Percentiles rank a stretch among this genome's conserved stretches.
These are phyloP conservation scores for Sicus ferrugineus DNA, from an alignment of 2,888 invertebrate species.

Conservation along the genomic window DNA sequence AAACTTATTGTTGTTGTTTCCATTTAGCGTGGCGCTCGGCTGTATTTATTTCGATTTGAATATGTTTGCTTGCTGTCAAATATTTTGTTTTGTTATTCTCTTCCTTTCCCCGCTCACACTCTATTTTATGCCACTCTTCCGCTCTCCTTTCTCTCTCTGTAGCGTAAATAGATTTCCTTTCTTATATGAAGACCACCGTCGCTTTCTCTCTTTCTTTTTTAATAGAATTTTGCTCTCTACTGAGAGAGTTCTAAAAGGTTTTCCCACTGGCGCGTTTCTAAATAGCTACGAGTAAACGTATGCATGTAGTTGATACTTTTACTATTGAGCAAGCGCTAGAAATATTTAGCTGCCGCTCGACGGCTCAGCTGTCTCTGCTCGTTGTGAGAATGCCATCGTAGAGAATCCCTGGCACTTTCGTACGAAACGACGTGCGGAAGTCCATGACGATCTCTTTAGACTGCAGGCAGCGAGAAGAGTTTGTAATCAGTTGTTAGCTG, in stretches of 20 bases:
- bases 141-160: neutral
- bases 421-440: neutral
- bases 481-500: slow-evolving; percentile 1
- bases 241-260: no score
- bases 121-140: neutral
- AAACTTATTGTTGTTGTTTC: no score
- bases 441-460: neutral
- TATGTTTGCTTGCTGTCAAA: no score
- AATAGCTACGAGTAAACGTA: no score
- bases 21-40: no score
- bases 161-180: neutral
- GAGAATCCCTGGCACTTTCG: no score
- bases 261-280: no score
- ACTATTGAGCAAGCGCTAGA: neutral
- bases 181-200: neutral
- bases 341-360: neutral
- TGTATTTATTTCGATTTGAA: no score
- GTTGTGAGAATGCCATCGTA: no score
- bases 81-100: neutral
- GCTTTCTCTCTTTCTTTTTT: neutral
- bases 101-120: neutral
- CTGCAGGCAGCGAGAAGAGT: neutral
- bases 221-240: no score
- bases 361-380: neutral
- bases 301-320: neutral